Conservation (phyloP, 2,888 invertebrate species). For the Nomada hirtipes region DNA sequence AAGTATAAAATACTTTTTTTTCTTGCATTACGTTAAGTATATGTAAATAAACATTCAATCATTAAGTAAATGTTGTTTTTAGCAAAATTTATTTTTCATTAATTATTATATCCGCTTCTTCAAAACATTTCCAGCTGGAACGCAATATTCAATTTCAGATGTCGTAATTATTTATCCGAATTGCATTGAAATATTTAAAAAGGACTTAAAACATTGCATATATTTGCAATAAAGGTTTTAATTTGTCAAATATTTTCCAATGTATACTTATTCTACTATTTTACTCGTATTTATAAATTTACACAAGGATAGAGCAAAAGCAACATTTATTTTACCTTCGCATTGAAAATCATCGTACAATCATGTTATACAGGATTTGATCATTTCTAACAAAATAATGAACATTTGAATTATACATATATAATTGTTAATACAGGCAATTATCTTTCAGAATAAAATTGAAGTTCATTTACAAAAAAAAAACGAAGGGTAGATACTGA, state of each 20-base stretch:
- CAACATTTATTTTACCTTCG: constrained; percentile 32
- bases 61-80: constrained; percentile 34
- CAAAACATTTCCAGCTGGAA: not conserved
- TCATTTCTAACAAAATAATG: constrained; percentile 38
- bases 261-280: constrained; percentile 2
- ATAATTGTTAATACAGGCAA: constrained; percentile 36
- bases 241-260: not conserved
- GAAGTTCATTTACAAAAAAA: constrained; percentile 24
- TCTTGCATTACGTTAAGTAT: constrained; percentile 46
- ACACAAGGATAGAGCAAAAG: constrained; percentile 4
- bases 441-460: constrained; percentile 29
- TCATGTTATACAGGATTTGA: constrained; percentile 33
- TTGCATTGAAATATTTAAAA: constrained; percentile 10
- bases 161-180: constrained; percentile 1
- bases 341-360: constrained; percentile 21
- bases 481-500: constrained; percentile 16
- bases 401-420: constrained; percentile 37
- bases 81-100: constrained; percentile 8
- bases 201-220: constrained; percentile 4
- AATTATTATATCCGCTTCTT: not conserved
- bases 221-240: constrained; percentile 6
- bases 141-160: not conserved
- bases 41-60: constrained; percentile 44
- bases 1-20: constrained; percentile 48
- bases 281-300: not conserved